These are phyloP conservation scores for Cosmia pyralina DNA, from an alignment of 2,888 invertebrate genomes.

Conservation along the genomic window DNA sequence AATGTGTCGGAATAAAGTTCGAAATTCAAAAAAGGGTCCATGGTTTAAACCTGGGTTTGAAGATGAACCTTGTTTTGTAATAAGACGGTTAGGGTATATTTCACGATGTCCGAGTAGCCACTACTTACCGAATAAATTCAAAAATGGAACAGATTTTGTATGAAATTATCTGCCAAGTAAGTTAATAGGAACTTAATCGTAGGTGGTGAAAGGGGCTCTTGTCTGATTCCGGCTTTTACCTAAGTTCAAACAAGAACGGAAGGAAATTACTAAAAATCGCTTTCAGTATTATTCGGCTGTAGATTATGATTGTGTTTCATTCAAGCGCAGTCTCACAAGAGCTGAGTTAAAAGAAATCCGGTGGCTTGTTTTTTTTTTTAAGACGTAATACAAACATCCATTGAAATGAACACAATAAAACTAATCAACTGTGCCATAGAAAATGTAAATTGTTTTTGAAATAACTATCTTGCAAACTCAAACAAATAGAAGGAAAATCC, in stretches of 20 bases:
- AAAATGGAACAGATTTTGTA: no score
- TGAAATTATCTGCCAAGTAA: no score
- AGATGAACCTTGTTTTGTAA: no score
- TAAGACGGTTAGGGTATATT: no score
- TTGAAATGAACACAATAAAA: conserved; percentile 18
- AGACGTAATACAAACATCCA: conserved; percentile 18
- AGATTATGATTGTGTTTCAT: conserved; percentile 24
- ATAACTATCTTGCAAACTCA: not conserved
- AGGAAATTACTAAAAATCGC: not conserved
- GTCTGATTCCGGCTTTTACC: not conserved
- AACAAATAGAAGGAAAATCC: not conserved
- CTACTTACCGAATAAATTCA: no score
- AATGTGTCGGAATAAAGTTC: no score
- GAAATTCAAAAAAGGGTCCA: no score
- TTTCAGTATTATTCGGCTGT: not conserved
- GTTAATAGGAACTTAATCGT: no score
- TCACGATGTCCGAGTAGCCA: no score
- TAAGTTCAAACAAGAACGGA: not conserved
- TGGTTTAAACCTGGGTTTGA: no score
- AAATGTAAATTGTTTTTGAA: not conserved
- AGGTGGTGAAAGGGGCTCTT: no score
- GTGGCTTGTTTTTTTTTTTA: conserved; percentile 13
- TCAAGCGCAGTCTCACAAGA: conserved; percentile 25
- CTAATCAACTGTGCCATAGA: conserved; percentile 8
- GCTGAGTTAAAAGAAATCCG: conserved; percentile 1